Conservation (phyloP, 1,140 invertebrate genomes). For the Amphibalanus amphitrite region DNA sequence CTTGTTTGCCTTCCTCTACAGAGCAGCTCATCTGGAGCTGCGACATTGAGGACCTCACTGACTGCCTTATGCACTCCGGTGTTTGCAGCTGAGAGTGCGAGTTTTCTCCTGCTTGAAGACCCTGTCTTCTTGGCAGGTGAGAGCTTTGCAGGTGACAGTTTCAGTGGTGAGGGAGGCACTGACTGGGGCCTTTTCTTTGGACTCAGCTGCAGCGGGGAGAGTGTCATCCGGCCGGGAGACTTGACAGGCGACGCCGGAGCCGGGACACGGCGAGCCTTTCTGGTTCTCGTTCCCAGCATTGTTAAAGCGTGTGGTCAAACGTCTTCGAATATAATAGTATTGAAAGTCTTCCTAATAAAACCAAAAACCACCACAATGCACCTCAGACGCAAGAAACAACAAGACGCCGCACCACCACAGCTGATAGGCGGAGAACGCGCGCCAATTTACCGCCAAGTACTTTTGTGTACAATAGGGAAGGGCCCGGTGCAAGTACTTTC, state of each 20-base stretch:
- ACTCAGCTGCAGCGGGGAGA: not conserved
- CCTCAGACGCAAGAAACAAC: no score
- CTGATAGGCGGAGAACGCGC: not conserved
- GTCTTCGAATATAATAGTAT: not conserved
- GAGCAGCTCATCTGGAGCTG: conserved; percentile 43
- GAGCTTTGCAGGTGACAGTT: not conserved
- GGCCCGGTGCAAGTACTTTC: no score
- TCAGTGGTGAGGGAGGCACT: not conserved
- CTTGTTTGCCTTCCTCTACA: conserved; percentile 58
- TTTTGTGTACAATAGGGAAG: not conserved
- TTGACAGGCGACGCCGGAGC: not conserved
- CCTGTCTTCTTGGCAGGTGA: not conserved
- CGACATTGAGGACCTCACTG: conserved; percentile 47
- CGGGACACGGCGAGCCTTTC: not conserved
- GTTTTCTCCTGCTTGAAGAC: not conserved
- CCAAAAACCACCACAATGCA: not conserved
- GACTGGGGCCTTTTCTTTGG: not conserved
- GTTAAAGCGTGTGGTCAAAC: not conserved
- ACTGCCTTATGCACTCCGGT: conserved; percentile 1
- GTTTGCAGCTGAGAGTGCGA: not conserved
- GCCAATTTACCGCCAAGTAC: not conserved
- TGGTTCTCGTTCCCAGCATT: not conserved
- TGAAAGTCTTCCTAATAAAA: not conserved
- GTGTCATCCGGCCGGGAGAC: not conserved
- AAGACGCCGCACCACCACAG: not conserved